A percentile compares a stretch with the other conserved stretches of the same genome.
These are phyloP conservation scores for Columbina picui DNA, from an alignment of 2,113 vertebrate species.

Conservation along the genomic window DNA sequence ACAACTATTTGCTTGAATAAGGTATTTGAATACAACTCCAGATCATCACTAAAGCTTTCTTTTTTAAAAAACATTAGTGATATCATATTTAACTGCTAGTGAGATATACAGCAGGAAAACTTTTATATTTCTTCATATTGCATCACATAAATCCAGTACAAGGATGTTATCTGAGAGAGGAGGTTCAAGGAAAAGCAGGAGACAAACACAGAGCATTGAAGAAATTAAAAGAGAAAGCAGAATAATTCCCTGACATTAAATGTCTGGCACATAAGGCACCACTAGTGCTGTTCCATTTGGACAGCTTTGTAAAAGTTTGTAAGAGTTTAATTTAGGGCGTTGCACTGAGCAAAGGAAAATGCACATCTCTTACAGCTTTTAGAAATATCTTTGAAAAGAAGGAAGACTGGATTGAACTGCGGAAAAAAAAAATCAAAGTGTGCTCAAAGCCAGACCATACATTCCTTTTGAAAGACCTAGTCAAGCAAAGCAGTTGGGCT, in stretches of 20 bases:
- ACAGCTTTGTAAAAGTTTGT: not conserved
- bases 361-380: not conserved
- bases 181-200: not conserved
- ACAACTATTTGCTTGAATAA: not conserved
- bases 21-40: not conserved
- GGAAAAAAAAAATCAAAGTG: not conserved
- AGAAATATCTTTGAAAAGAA: not conserved
- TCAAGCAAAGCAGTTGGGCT: not conserved
- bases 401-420: not conserved
- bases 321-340: not conserved
- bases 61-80: not conserved
- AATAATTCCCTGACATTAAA: conserved; percentile 14
- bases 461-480: not conserved
- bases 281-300: not conserved
- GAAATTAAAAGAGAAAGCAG: conserved; percentile 38
- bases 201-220: not conserved
- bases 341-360: not conserved
- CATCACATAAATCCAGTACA: not conserved
- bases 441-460: not conserved
- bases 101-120: not conserved
- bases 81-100: not conserved
- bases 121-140: not conserved
- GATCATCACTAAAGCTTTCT: not conserved
- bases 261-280: not conserved
- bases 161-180: not conserved